These are phyloP conservation scores for Andrena trimmerana DNA, from an alignment of 2,888 invertebrate genomes.

Conservation along the genomic window DNA sequence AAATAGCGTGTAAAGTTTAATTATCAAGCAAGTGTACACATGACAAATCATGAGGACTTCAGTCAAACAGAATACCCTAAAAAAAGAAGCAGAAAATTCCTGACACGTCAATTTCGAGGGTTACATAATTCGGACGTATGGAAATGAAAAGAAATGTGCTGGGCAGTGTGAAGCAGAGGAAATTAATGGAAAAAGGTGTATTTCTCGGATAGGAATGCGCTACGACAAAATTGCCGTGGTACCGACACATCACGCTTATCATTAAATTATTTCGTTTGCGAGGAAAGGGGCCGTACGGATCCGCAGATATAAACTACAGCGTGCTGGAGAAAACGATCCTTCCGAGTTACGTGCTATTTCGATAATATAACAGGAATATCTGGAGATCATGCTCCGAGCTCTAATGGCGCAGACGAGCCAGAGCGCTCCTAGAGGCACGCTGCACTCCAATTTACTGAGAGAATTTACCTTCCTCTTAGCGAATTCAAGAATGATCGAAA, in stretches of 20 bases:
- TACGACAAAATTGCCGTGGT: slow-evolving; percentile 29
- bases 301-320: neutral
- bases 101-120: neutral
- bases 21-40: neutral
- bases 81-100: neutral
- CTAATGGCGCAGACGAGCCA: slow-evolving; percentile 80
- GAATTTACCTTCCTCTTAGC: slow-evolving; percentile 18
- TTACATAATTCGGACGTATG: neutral
- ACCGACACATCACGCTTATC: slow-evolving; percentile 21
- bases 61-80: neutral
- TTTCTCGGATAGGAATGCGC: slow-evolving; percentile 20
- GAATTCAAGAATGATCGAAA: slow-evolving; percentile 12
- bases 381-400: slow-evolving; percentile 78
- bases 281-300: neutral
- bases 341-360: slow-evolving; percentile 50
- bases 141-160: neutral
- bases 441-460: slow-evolving; percentile 51
- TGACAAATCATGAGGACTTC: slow-evolving; percentile 11
- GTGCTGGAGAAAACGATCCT: neutral
- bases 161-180: neutral
- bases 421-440: slow-evolving; percentile 65
- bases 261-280: slow-evolving; percentile 1
- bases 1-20: neutral
- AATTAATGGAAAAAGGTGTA: slow-evolving; percentile 15
- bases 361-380: slow-evolving; percentile 75